Percentiles rank a stretch among this genome's conserved stretches.
Conservation (phyloP, 2,888 invertebrate species). For the Ennomos fuscantarius region DNA sequence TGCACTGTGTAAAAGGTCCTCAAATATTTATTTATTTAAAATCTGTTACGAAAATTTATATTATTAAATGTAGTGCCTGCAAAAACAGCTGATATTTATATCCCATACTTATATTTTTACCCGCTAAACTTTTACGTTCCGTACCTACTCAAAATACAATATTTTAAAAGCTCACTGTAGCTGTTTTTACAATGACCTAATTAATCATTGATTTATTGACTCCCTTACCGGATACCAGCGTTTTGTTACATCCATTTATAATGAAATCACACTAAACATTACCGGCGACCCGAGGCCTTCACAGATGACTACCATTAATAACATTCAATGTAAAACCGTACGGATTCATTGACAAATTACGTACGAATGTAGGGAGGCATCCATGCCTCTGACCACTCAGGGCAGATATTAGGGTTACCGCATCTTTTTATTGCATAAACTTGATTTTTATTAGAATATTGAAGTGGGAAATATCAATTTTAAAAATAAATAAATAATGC, state of each 20-base stretch:
- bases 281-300: constrained; percentile 40
- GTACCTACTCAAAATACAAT: too few species aligned
- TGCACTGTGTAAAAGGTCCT: too few species aligned
- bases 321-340: constrained; percentile 51
- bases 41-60: too few species aligned
- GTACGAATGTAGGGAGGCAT: constrained; percentile 24
- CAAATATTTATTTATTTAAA: too few species aligned
- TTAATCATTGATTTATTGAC: constrained; percentile 13
- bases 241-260: constrained; percentile 21
- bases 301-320: constrained; percentile 54
- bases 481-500: too few species aligned
- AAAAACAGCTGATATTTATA: too few species aligned
- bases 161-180: too few species aligned
- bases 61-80: too few species aligned
- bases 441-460: too few species aligned
- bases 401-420: constrained; percentile 9
- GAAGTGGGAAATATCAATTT: too few species aligned
- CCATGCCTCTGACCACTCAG: constrained; percentile 16
- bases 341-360: constrained; percentile 54
- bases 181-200: neutral
- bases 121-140: too few species aligned
- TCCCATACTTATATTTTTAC: too few species aligned
- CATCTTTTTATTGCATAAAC: neutral
- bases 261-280: constrained; percentile 38
- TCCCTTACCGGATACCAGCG: constrained; percentile 7